Conservation (phyloP, 2,113 vertebrate species). For the Todiramphus saurophagus region DNA sequence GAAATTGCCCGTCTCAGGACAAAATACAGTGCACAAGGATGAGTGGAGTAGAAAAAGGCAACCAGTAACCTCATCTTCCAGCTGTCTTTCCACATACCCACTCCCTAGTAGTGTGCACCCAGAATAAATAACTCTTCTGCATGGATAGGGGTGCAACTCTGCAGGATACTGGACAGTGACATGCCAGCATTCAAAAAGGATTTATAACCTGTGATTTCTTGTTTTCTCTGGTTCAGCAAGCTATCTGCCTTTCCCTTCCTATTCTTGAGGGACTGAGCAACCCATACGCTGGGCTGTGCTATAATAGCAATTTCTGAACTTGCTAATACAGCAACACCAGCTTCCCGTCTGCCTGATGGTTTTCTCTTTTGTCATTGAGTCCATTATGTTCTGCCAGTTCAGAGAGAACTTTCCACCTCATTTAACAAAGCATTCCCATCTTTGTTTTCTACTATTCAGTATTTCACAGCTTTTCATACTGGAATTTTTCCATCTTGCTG, state of each 20-base stretch:
- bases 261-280: not conserved
- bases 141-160: rapidly evolving
- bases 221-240: not conserved
- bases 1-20: not conserved
- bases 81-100: not conserved
- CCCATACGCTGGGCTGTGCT: not conserved
- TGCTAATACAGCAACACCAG: not conserved
- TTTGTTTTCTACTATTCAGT: not conserved
- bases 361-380: not conserved
- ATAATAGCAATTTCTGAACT: not conserved
- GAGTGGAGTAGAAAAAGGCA: not conserved
- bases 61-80: not conserved
- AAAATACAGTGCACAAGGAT: not conserved
- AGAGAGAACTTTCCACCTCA: not conserved
- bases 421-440: not conserved
- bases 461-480: not conserved
- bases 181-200: not conserved
- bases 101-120: not conserved
- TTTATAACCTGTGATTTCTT: not conserved
- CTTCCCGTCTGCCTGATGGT: not conserved
- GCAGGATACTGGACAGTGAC: not conserved
- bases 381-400: not conserved
- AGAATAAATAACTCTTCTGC: not conserved
- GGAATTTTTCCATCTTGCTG: not conserved
- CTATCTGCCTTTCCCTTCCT: not conserved